These are phyloP conservation scores for Pitangus sulphuratus DNA, from an alignment of 2,797 vertebrate species.

Conservation along the genomic window DNA sequence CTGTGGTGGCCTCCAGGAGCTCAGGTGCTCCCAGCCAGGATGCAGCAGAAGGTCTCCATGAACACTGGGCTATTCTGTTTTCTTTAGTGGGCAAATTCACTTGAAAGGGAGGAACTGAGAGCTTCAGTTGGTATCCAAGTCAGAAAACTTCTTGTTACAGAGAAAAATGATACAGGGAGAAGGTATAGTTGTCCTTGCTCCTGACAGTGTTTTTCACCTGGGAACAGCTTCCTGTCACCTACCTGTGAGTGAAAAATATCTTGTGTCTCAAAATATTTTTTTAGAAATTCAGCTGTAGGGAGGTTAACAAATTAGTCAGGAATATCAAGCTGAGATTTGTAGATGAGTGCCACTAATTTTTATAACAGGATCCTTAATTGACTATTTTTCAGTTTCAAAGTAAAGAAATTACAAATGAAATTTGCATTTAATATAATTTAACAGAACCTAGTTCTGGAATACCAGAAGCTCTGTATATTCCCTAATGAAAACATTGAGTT, in stretches of 20 bases:
- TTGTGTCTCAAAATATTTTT: background rate
- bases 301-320: background rate
- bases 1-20: background rate
- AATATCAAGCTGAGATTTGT: background rate
- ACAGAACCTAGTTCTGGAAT: background rate
- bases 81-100: background rate
- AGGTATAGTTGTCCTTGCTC: background rate
- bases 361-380: background rate
- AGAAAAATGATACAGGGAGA: background rate
- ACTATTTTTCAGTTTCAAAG: slow-evolving; percentile 10
- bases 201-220: background rate
- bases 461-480: background rate
- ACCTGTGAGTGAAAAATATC: background rate
- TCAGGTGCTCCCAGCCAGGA: no score
- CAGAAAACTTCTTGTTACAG: background rate
- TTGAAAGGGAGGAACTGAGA: background rate
- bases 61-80: background rate
- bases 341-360: slow-evolving; percentile 1
- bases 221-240: background rate
- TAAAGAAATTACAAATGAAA: background rate
- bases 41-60: background rate
- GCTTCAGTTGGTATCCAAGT: background rate
- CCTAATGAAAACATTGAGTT: background rate
- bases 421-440: background rate
- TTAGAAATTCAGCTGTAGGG: background rate